Evolutionary conservation across 1,140 invertebrate species (phyloP).

Genomic region (Stegodyphus mimosarum): DNA sequence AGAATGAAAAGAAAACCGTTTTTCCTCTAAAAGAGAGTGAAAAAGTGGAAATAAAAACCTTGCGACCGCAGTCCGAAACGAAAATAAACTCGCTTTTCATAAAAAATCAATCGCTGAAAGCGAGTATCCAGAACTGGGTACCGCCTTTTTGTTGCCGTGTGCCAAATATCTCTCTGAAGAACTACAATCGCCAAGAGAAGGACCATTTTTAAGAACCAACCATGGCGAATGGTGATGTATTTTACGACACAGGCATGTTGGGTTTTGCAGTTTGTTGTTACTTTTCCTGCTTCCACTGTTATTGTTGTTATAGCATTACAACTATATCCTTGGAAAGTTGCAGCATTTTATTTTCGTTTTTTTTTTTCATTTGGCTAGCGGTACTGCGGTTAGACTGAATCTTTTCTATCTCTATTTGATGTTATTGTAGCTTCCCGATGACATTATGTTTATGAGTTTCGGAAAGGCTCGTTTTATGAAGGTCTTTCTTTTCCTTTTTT

Average conservation of each 20-base stretch:
- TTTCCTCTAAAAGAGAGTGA: neutral
- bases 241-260: constrained; percentile 4
- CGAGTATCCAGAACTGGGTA: neutral
- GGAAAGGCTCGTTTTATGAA: too few relatives aligned
- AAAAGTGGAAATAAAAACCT: constrained; percentile 3
- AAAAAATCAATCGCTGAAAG: constrained; percentile 18
- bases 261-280: neutral
- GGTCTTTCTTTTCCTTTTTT: too few relatives aligned
- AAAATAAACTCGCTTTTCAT: constrained; percentile 19
- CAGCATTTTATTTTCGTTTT: too few relatives aligned
- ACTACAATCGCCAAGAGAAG: neutral
- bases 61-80: neutral
- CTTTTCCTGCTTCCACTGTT: neutral
- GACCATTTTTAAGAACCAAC: too few relatives aligned
- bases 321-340: too few relatives aligned
- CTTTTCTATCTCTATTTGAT: too few relatives aligned
- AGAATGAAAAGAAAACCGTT: too few relatives aligned
- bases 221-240: neutral
- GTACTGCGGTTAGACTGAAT: too few relatives aligned
- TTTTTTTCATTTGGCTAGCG: too few relatives aligned
- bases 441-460: too few relatives aligned
- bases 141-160: constrained; percentile 5
- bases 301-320: neutral
- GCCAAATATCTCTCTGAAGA: neutral
- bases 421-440: too few relatives aligned